Base-by-base conservation (phyloP, 2,888 invertebrate genomes). In the Homarus gammarus region DNA sequence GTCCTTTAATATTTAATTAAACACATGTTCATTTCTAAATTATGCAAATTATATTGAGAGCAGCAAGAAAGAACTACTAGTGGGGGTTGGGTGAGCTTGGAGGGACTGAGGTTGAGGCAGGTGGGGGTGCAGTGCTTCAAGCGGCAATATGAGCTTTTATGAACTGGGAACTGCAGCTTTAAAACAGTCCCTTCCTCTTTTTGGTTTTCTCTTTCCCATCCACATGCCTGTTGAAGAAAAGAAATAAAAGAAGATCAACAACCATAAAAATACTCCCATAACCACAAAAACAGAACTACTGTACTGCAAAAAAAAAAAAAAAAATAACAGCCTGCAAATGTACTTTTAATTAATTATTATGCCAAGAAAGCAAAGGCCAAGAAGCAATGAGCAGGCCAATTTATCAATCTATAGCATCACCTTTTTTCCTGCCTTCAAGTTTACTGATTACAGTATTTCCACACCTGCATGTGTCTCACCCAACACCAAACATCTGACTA, bases 191-290 rank as follows among this genome's bases (percentile, higher is more conserved):
- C 79, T 90, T 92, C 87, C 85, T 89, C 89, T 92, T 92, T 89
- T 92, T 92, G 92, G 82, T 64, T 90, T 92, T 91, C 68, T 91
- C 90, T 88, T 92, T 92, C 72, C 92, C 92, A 87, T 92, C 92
- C 85, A 92, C 92, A 85, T 92, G 92, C 90, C 92, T 92, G 92
- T 72, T 72, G 86, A 90, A 84, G 88, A 82, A 82, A 91, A 86
- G 77, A 84, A 88, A 88, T 40, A 87, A 86, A 88, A 83, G 82
- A 77, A 79, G 73, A 70, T 85, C 79, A 91, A 89, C 77, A 84
- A 85, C 78, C 87, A 70, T 70, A 79, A 88, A 49, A 72, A 87
- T 77, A 70, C 27, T 61, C 61, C 70, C 40, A 44, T 68, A 78
- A 61, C 68, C 72, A 56, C 61, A 38, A 61, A 81, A 75, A 51